Percentiles rank a stretch among this genome's conserved stretches.
phyloP scores from a whole-genome alignment of 2,797 vertebrate genomes.

The Brotula barbata region DNA sequence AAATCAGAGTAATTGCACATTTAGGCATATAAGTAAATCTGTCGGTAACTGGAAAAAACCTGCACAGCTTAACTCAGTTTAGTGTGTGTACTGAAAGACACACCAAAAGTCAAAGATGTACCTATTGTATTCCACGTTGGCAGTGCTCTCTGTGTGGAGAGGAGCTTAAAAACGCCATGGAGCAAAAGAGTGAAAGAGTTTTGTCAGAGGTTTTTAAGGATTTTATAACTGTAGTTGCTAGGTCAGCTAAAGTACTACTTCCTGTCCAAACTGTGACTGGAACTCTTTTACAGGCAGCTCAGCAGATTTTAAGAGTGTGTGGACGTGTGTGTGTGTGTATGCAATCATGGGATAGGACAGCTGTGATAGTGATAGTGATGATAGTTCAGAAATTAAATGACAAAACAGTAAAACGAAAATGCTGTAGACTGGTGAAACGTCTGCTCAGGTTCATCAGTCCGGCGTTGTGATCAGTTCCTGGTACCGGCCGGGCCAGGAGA shows the following conservation, averaged over 20 bases:
- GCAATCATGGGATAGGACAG: conserved; percentile 36
- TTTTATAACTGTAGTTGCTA: conserved; percentile 1
- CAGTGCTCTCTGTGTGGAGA: no score
- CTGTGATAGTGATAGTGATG: conserved; percentile 19
- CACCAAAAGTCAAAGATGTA: no score
- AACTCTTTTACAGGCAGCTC: conserved; percentile 51
- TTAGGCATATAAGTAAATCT: no score
- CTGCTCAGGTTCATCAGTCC: conserved; percentile 21
- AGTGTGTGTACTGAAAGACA: no score
- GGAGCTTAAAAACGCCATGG: no score
- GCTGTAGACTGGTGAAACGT: no score
- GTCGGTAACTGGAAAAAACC: not conserved
- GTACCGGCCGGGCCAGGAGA: conserved; percentile 57
- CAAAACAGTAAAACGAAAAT: not conserved
- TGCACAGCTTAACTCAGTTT: no score
- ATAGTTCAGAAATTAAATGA: no score
- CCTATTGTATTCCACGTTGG: no score
- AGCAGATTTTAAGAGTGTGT: conserved; percentile 58
- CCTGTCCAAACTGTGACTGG: conserved; percentile 55
- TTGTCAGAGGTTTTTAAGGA: not conserved
- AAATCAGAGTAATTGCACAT: no score
- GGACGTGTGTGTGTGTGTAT: conserved; percentile 8
- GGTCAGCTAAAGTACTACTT: conserved; percentile 38
- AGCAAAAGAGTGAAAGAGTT: no score
- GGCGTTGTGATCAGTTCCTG: conserved; percentile 53